Percentiles rank a stretch among this genome's conserved stretches.
phyloP scores from a whole-genome alignment of 2,888 invertebrate genomes.

The Cephus sareptanus region DNA sequence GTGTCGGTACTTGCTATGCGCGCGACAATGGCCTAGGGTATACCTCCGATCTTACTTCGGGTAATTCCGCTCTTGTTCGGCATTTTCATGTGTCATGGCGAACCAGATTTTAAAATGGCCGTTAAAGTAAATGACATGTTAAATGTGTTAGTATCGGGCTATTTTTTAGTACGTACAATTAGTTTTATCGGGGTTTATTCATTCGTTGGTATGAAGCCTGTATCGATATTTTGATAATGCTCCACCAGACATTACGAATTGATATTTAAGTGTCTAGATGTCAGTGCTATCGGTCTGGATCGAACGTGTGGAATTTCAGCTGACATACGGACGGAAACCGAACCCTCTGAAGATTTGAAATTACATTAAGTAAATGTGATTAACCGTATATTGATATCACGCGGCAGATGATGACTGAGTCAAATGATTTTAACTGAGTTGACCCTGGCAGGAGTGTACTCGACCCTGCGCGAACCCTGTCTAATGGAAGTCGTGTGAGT shows the following conservation, averaged over 20 bases:
- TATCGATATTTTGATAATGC: too few relatives aligned
- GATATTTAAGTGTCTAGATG: too few relatives aligned
- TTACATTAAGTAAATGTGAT: constrained; percentile 17
- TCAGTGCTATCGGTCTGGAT: too few relatives aligned
- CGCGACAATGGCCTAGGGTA: too few relatives aligned
- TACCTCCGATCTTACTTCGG: too few relatives aligned
- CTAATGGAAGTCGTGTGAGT: constrained; percentile 14
- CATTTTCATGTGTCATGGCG: constrained; percentile 41
- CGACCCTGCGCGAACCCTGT: constrained; percentile 33
- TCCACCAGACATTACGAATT: too few relatives aligned
- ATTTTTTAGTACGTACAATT: too few relatives aligned
- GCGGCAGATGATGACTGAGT: constrained; percentile 26
- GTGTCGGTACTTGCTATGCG: too few relatives aligned
- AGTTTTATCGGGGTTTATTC: too few relatives aligned
- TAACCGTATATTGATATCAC: constrained; percentile 10
- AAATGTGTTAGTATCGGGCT: background rate
- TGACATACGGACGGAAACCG: background rate
- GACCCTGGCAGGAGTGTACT: constrained; percentile 39
- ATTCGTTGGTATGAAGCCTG: too few relatives aligned
- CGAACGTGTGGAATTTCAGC: too few relatives aligned
- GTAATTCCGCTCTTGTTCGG: constrained; percentile 27
- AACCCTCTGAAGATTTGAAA: constrained; percentile 12
- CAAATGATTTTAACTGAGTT: constrained; percentile 45
- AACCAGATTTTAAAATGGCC: constrained; percentile 33
- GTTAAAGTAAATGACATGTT: constrained; percentile 25